phyloP scores from a whole-genome alignment of 2,113 vertebrate species.

The Neodontobutis hainanensis region DNA sequence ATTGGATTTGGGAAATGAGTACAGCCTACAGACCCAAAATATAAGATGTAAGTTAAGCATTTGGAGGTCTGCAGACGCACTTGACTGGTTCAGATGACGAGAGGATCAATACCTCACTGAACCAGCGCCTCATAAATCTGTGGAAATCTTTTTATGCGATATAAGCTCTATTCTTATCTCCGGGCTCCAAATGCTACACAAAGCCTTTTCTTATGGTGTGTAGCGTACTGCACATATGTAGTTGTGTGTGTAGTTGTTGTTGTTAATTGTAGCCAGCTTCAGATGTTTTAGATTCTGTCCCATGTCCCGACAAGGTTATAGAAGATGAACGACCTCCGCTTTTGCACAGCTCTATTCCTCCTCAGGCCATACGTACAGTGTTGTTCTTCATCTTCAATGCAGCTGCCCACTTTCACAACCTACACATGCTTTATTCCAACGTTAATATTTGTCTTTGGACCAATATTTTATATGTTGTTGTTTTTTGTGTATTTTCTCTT shows the following conservation, averaged over 20 bases:
- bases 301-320: constrained; percentile 43
- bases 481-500: not conserved
- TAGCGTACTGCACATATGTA: not conserved
- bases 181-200: constrained; percentile 27
- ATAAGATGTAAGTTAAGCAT: constrained; percentile 4
- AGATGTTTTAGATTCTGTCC: constrained; percentile 31
- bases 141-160: constrained; percentile 56
- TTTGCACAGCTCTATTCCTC: not conserved
- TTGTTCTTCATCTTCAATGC: constrained; percentile 17
- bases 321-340: constrained; percentile 47
- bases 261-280: constrained; percentile 15
- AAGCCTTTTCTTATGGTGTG: constrained; percentile 14
- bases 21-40: not conserved
- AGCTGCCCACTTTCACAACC: constrained; percentile 9
- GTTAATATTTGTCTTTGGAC: not conserved
- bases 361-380: constrained; percentile 18
- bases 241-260: not conserved
- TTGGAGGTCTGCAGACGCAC: constrained; percentile 14
- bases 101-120: constrained; percentile 42
- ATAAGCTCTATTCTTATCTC: constrained; percentile 48
- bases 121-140: constrained; percentile 45
- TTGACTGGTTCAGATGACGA: constrained; percentile 5
- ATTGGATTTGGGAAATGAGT: constrained; percentile 6
- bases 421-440: not conserved
- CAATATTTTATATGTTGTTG: too few relatives aligned